Evolutionary conservation across 2,113 vertebrate species (phyloP).

Genomic region (Grammomys dolichurus): DNA sequence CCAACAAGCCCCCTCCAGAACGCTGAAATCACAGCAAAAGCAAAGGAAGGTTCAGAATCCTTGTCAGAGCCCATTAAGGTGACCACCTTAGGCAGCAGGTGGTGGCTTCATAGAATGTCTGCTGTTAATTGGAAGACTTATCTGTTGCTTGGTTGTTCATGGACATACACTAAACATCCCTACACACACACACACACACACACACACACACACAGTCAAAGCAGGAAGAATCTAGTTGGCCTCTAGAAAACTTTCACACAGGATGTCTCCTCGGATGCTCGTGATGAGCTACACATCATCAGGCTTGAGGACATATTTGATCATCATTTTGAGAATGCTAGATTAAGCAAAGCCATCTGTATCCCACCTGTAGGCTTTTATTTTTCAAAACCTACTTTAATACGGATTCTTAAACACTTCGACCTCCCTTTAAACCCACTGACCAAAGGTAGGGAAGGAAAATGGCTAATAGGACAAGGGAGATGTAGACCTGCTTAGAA

Average conservation of each 20-base stretch:
- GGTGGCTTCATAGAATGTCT: constrained; percentile 37
- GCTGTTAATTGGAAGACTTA: constrained; percentile 52
- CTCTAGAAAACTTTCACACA: neutral
- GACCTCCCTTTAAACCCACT: too few species aligned
- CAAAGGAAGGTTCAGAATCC: constrained; percentile 74
- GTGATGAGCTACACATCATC: neutral
- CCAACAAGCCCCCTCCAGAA: constrained; percentile 64
- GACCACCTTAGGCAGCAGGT: constrained; percentile 50
- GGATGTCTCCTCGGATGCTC: neutral
- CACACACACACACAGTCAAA: neutral
- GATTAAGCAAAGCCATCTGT: neutral
- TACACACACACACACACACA: neutral
- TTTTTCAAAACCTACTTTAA: too few species aligned
- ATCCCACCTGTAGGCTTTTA: neutral
- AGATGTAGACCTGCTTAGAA: too few species aligned
- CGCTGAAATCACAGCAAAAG: constrained; percentile 62
- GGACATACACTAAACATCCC: neutral
- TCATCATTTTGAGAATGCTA: neutral
- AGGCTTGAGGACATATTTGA: neutral
- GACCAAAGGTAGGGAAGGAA: too few species aligned
- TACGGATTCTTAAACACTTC: too few species aligned
- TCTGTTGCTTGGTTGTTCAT: constrained; percentile 35
- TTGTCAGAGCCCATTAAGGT: constrained; percentile 67
- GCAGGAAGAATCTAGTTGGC: neutral
- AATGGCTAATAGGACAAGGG: too few species aligned